Conservation (phyloP, 2,797 vertebrate genomes). For the Lacerta viridis region DNA sequence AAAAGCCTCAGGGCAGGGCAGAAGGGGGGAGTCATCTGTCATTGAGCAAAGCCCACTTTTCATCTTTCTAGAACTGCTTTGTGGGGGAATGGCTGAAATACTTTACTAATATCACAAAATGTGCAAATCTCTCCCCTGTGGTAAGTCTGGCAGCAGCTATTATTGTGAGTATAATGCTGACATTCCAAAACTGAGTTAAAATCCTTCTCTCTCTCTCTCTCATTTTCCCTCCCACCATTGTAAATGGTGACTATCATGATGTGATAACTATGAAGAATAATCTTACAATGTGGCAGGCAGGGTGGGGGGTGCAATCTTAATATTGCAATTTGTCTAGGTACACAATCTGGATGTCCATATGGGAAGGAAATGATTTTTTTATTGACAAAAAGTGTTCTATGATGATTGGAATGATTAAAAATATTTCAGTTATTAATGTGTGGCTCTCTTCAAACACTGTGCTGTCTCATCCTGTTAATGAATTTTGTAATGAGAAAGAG, state of each 20-base stretch:
- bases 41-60: slow-evolving; percentile 35
- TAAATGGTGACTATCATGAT: background rate
- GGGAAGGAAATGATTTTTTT: slow-evolving; percentile 23
- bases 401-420: slow-evolving; percentile 3
- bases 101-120: slow-evolving; percentile 45
- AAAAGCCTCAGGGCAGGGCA: slow-evolving; percentile 20
- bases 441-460: background rate
- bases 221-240: background rate
- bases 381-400: slow-evolving; percentile 9
- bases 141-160: slow-evolving; percentile 18
- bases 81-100: background rate
- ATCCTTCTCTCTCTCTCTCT: background rate
- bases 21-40: slow-evolving; percentile 9
- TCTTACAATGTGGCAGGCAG: background rate
- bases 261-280: background rate
- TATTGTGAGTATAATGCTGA: background rate
- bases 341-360: slow-evolving; percentile 21
- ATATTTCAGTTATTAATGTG: slow-evolving; percentile 3
- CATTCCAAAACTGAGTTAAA: slow-evolving; percentile 30
- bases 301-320: background rate
- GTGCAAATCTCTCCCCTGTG: slow-evolving; percentile 2
- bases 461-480: slow-evolving; percentile 2
- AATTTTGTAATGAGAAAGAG: slow-evolving; percentile 16
- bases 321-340: slow-evolving; percentile 13
- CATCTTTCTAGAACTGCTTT: slow-evolving; percentile 29